A percentile compares a stretch with the other conserved stretches of the same genome.
phyloP scores from a whole-genome alignment of 2,113 vertebrate genomes.

The Indicator maculatus region DNA sequence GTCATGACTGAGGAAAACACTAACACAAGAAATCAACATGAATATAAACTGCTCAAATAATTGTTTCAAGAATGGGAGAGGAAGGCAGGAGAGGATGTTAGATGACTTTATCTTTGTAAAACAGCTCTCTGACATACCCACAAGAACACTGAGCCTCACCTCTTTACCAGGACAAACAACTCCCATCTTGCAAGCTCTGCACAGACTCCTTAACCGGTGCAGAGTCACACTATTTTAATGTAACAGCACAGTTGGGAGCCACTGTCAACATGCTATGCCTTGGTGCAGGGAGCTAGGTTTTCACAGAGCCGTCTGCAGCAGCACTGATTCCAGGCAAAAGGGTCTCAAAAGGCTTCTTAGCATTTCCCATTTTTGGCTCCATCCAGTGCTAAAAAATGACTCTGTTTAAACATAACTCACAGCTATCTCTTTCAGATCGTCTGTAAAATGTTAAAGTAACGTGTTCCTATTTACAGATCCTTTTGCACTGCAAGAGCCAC shows the following conservation, averaged over 20 bases:
- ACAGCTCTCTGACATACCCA: neutral
- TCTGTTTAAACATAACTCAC: neutral
- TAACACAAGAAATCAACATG: neutral
- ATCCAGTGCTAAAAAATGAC: neutral
- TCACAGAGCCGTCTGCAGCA: neutral
- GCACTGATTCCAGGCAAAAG: neutral
- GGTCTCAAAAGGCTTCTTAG: neutral
- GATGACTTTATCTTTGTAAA: neutral
- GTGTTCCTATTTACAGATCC: slow-evolving; percentile 5
- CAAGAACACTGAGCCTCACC: neutral
- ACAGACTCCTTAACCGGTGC: neutral
- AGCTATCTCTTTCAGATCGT: neutral
- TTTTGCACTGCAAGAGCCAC: neutral
- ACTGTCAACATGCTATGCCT: neutral
- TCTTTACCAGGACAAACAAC: neutral
- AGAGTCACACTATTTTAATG: neutral
- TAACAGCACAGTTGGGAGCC: neutral
- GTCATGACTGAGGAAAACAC: neutral
- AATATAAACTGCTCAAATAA: neutral
- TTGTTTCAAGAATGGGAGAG: neutral
- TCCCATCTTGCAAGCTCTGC: neutral
- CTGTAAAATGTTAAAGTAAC: neutral
- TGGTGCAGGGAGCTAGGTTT: neutral
- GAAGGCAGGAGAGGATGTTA: neutral
- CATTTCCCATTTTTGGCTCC: slow-evolving; percentile 11